These are phyloP conservation scores for Sminthurides aquaticus DNA, from an alignment of 2,888 invertebrate species.

Conservation along the genomic window DNA sequence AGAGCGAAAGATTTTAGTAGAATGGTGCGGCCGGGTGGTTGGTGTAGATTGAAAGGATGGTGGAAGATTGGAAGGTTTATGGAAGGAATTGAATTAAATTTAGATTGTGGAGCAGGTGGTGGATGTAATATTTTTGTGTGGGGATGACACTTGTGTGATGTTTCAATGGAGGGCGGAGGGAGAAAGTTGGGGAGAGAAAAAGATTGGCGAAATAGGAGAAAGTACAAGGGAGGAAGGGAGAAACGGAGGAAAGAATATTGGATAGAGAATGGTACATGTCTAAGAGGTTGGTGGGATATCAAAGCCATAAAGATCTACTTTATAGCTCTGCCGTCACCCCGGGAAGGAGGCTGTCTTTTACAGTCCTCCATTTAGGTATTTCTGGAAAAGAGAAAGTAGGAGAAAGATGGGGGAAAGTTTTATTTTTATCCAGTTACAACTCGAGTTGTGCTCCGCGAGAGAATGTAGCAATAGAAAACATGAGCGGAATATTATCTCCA, in stretches of 20 bases:
- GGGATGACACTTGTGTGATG: slow-evolving; percentile 29
- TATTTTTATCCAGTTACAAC: neutral
- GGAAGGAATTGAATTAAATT: slow-evolving; percentile 12
- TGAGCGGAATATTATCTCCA: neutral
- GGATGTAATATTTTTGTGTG: slow-evolving; percentile 8
- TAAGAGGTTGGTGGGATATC: slow-evolving; percentile 23
- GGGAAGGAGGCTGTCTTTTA: slow-evolving; percentile 30
- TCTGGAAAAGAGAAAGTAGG: neutral
- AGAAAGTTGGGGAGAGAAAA: slow-evolving; percentile 2
- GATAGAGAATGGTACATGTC: neutral
- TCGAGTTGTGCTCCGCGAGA: no score
- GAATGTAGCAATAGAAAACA: neutral
- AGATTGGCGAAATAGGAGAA: neutral
- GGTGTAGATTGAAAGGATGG: no score
- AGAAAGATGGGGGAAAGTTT: neutral
- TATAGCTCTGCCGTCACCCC: slow-evolving; percentile 39
- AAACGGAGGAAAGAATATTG: neutral
- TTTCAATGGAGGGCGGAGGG: slow-evolving; percentile 25
- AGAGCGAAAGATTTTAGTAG: no score
- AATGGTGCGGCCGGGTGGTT: no score
- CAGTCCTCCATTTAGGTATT: slow-evolving; percentile 14
- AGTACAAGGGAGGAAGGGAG: neutral
- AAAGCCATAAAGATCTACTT: slow-evolving; percentile 39
- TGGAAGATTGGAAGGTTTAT: neutral
- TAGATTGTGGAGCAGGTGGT: slow-evolving; percentile 12